Conservation (phyloP, 2,797 vertebrate species). For the Clarias fuscus region DNA sequence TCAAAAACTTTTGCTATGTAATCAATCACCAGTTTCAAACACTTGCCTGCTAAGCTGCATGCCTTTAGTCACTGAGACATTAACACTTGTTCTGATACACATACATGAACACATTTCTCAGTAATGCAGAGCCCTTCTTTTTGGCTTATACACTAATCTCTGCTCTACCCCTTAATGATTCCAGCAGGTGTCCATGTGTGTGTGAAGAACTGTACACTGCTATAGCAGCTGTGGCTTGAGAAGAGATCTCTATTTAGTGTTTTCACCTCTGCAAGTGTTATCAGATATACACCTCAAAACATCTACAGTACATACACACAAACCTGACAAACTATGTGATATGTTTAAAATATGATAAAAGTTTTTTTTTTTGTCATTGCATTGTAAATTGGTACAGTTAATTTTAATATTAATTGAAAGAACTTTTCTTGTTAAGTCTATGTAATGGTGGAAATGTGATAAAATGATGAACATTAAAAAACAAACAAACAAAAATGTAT, state of each 20-base stretch:
- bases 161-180: conserved; percentile 53
- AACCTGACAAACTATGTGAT: neutral
- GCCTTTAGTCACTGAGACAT: conserved; percentile 30
- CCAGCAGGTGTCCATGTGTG: conserved; percentile 68
- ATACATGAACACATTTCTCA: conserved; percentile 22
- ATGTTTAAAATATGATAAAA: too few species aligned
- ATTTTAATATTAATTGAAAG: neutral
- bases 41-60: conserved; percentile 33
- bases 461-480: neutral
- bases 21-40: conserved; percentile 13
- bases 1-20: conserved; percentile 17
- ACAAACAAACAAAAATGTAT: neutral
- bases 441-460: neutral
- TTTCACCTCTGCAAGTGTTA: conserved; percentile 42
- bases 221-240: conserved; percentile 72
- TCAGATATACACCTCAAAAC: conserved; percentile 46
- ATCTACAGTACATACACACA: neutral
- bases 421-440: too few species aligned
- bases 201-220: conserved; percentile 47
- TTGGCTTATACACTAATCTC: conserved; percentile 32
- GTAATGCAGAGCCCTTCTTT: conserved; percentile 53
- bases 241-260: conserved; percentile 71
- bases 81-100: conserved; percentile 43
- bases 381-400: neutral
- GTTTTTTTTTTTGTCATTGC: neutral